Evolutionary conservation across 2,888 invertebrate species (phyloP), one percentile per base, ranked within the genome.

Genomic region (Drosophila subquinaria): DNA sequence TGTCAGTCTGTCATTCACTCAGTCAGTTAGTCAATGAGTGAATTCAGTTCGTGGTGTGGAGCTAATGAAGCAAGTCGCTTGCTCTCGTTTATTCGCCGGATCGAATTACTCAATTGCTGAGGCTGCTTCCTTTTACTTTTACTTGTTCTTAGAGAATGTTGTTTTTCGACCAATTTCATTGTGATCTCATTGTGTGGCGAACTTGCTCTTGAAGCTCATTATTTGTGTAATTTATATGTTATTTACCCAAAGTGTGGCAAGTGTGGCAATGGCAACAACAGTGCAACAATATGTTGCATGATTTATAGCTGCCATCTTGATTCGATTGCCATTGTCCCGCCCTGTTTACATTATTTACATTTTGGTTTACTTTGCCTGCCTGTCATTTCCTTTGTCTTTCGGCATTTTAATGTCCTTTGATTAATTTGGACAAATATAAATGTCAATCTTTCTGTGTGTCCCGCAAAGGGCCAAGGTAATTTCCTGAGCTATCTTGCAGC

Each of bases 201-300:
- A 35, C 69, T 43, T 79, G 82, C 84, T 82, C 75, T 88, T 86
- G 77, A 4, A 4, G 81, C 76, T 76, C 81, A 79, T 87, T 82
- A 84, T 87, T 72, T 59, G 47, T 72, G 82, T 87, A 85, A 87
- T 87, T 89, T 89, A 85, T 87, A 73, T 82, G 76, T 74, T 82
- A 75, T 88, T 87, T 87, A 82, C 75, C 74, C 60, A 81, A 77
- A 79, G 72, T 76, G 65, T 76, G 65, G 76, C 63, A 51, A 51
- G 35, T 57, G 43, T 69, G 52, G 38, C 38, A 51, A 38, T 67
- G 42, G 45, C 57, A 47, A 47, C 40, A n/a, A 38, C 69, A 57
- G 10, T 73, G 69, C 51, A 86, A 40, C 87, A 89, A 87, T 87
- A 80, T 87, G 87, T 80, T 87, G 79, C 88, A 83, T 87, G 89